Evolutionary conservation across 2,888 invertebrate species (phyloP), one percentile per base, ranked within the genome.

Genomic region (Aphidius colemani): DNA sequence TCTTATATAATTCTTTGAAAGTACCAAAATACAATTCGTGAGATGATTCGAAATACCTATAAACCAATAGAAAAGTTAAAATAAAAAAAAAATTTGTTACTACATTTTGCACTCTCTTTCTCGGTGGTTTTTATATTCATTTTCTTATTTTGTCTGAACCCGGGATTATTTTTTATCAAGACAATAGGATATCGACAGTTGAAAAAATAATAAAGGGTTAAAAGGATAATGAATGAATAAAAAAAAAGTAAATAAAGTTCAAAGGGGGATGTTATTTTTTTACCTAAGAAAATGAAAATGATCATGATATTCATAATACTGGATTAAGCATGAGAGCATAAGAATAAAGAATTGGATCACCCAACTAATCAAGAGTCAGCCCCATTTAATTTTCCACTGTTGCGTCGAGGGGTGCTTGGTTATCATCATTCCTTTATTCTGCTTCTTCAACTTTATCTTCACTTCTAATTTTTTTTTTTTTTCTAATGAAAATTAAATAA

Each of bases 221-320:
- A 53, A 13, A 18, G 44, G 30, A 5, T 30, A 30, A n/a, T n/a
- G 0, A 30, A 5, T 30, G 5, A 51, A n/a, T n/a, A n/a, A 51
- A 41, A 50, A 55, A 55, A 59, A 60, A 70, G 66, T 60, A 66
- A 65, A 56, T 67, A 68, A 61, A 65, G 57, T 63, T 64, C 51
- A 53, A 55, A 53, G 67, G 69, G 63, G 66, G 62, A 66, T 66
- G 66, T 63, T 63, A 18, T 18, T 18, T 18, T 49, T 30, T 57
- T 66, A 63, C 65, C 67, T 53, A 39, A 11, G 46, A 30, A 51
- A 39, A 64, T 66, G 64, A 71, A 71, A 58, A 70, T 75, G 78
- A 71, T 77, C 13, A 18, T 18, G 78, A 80, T 80, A 80, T 80
- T 80, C 79, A 80, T 80, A 78, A 79, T 78, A 74, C 75, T 71